Conservation (phyloP, 2,797 vertebrate species). For the Melanotaenia nigrans region DNA sequence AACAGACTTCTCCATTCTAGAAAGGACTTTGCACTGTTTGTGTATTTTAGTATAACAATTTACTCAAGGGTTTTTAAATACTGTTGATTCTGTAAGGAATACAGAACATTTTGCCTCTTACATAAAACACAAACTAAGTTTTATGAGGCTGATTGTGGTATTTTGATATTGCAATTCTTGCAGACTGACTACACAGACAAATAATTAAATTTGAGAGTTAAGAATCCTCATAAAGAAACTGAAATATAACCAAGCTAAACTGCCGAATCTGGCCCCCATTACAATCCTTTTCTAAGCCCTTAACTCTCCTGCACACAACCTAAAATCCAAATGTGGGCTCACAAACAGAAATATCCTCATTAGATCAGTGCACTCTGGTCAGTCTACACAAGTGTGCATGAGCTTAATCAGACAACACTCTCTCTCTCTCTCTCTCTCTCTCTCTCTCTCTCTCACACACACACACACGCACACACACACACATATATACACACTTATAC, state of each 20-base stretch:
- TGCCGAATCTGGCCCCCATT: not conserved
- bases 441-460: conserved; percentile 14
- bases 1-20: not conserved
- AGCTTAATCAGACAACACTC: conserved; percentile 39
- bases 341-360: conserved; percentile 24
- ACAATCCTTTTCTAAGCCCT: not conserved
- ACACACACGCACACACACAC: conserved; percentile 19
- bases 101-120: not conserved
- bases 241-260: not conserved
- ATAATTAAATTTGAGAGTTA: not conserved
- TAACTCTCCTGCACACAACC: not conserved
- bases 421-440: conserved; percentile 10
- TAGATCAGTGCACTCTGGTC: conserved; percentile 19
- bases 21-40: not conserved
- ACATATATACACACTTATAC: conserved; percentile 17
- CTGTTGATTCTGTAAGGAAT: not conserved
- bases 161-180: not conserved
- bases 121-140: not conserved
- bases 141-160: not conserved
- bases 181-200: not conserved
- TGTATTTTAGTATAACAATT: not conserved
- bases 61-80: not conserved
- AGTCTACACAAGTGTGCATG: conserved; percentile 23
- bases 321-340: conserved; percentile 3
- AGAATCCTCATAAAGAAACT: not conserved